Evolutionary conservation across 2,797 vertebrate genomes (phyloP).

Genomic region (Characodon lateralis): DNA sequence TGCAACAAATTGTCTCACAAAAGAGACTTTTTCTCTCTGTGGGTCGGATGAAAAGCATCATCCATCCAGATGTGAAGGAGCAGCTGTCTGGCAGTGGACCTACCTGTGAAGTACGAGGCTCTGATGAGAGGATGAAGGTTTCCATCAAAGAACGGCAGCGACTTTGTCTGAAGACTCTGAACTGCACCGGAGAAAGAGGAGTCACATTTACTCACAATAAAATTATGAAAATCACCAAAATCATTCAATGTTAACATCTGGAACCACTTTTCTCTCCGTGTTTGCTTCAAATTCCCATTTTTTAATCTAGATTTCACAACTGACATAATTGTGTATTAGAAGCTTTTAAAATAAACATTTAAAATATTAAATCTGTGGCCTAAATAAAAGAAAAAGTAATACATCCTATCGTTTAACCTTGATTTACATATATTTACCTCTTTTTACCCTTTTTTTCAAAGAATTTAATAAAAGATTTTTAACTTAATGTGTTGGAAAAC

Average conservation of each 20-base stretch:
- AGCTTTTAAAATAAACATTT: neutral
- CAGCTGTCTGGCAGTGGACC: neutral
- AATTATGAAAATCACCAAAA: neutral
- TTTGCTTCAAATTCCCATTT: neutral
- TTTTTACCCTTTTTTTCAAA: too few species aligned
- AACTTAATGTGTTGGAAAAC: neutral
- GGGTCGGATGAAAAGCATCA: neutral
- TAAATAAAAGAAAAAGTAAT: neutral
- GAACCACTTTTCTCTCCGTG: neutral
- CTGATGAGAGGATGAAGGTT: constrained; percentile 93
- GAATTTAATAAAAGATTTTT: neutral
- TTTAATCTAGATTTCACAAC: neutral
- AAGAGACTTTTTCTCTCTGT: neutral
- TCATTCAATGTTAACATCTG: neutral
- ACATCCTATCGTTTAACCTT: too few species aligned
- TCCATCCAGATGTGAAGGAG: neutral
- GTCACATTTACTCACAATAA: neutral
- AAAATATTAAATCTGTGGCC: neutral
- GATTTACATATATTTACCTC: too few species aligned
- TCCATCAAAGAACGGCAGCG: constrained; percentile 90
- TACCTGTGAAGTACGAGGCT: constrained; percentile 93
- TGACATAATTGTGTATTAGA: too few species aligned
- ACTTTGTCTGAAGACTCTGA: constrained; percentile 85
- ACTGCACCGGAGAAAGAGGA: constrained; percentile 53
- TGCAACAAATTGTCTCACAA: neutral